These are phyloP conservation scores for Otus scops DNA, from an alignment of 2,797 vertebrate species.

Conservation along the genomic window DNA sequence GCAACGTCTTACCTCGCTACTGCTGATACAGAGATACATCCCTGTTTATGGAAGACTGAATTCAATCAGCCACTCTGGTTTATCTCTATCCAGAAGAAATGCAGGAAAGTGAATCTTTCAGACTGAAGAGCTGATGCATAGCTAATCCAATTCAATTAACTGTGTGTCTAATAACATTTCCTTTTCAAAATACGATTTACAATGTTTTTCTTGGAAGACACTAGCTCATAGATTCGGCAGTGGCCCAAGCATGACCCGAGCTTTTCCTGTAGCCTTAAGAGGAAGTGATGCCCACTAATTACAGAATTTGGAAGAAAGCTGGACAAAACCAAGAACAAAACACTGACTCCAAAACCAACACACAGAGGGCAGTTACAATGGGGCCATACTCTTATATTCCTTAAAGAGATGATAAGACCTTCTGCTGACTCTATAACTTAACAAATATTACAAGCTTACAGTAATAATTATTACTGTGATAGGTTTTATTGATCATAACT, in stretches of 20 bases:
- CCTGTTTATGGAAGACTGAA: background rate
- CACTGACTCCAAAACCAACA: background rate
- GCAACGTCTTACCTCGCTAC: background rate
- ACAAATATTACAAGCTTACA: background rate
- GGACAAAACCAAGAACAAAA: background rate
- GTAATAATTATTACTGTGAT: background rate
- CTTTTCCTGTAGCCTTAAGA: background rate
- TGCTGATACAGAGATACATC: background rate
- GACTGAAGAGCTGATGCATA: background rate
- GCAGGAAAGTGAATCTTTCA: background rate
- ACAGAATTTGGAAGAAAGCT: background rate
- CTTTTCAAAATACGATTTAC: background rate
- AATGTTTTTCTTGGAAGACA: slow-evolving; percentile 23
- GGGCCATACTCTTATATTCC: background rate
- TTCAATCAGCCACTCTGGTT: background rate
- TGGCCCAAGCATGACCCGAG: background rate
- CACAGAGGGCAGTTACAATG: background rate
- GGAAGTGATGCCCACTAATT: background rate
- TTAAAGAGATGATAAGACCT: background rate
- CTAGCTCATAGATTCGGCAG: background rate
- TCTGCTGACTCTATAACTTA: background rate
- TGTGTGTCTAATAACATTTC: background rate
- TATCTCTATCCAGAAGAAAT: background rate
- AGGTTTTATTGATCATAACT: background rate
- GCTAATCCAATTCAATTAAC: slow-evolving; percentile 35